These are phyloP conservation scores for Pachypanchax playfairii DNA, from an alignment of 2,113 vertebrate species.

Conservation along the genomic window DNA sequence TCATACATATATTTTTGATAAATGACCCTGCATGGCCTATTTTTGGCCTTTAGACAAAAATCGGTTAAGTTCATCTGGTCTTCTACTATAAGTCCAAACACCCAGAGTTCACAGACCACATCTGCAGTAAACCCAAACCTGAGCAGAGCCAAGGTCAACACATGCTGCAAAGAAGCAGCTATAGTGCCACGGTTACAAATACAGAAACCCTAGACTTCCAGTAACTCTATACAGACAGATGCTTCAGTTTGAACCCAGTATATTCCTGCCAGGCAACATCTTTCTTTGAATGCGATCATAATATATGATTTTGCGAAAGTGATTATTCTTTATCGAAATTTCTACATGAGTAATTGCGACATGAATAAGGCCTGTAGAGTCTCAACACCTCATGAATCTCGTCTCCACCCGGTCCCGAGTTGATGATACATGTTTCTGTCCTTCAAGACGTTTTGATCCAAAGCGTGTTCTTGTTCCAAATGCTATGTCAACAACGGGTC, in stretches of 20 bases:
- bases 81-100: slow-evolving; percentile 46
- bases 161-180: slow-evolving; percentile 27
- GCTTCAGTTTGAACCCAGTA: slow-evolving; percentile 20
- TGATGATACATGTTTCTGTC: slow-evolving; percentile 50
- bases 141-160: slow-evolving; percentile 35
- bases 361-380: slow-evolving; percentile 34
- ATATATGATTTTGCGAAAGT: not conserved
- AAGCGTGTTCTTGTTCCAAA: slow-evolving; percentile 32
- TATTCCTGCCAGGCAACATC: not conserved
- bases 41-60: slow-evolving; percentile 12
- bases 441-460: slow-evolving; percentile 41
- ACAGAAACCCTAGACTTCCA: slow-evolving; percentile 16
- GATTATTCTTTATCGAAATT: slow-evolving; percentile 27
- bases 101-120: slow-evolving; percentile 49
- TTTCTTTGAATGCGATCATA: slow-evolving; percentile 1
- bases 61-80: slow-evolving; percentile 44
- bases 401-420: slow-evolving; percentile 43
- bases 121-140: slow-evolving; percentile 51
- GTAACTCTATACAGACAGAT: slow-evolving; percentile 9
- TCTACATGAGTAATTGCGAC: slow-evolving; percentile 24
- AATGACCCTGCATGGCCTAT: slow-evolving; percentile 15
- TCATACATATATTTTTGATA: slow-evolving; percentile 28
- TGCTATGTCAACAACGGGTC: slow-evolving; percentile 25
- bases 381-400: slow-evolving; percentile 51
- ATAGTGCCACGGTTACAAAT: slow-evolving; percentile 37